Base-by-base conservation (phyloP, 2,797 vertebrate genomes). In the Anguilla megastoma region DNA sequence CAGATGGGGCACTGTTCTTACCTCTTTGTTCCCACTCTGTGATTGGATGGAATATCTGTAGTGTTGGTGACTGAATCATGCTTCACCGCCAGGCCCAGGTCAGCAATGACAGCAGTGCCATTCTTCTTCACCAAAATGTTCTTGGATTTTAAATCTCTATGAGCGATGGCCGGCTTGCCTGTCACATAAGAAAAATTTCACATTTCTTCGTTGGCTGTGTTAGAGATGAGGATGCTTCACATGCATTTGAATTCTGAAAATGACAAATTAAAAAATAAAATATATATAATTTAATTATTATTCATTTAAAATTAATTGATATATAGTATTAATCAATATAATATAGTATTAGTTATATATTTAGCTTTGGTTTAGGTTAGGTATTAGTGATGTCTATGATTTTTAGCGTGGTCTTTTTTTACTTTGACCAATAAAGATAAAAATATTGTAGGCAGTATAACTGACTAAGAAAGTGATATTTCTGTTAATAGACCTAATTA, bases 151-250 rank as follows among this genome's bases (percentile, higher is more conserved):
- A 99, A 95, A 48, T 99, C 98, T 91, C 98, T 96, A 94, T 99
- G 98, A 14, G 98, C 97, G 3, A 99, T 99, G 0, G 98, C 98
- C 1, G 98, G 98, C 93, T 99, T 99, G 88, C 98, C 98, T 99
- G 91, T 0, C 85, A 91, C 5, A 41, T 87, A 90, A n/a, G 88
- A 89, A n/a, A 89, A n/a, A 63, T 86, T 89, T 56, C 36, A 24
- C 36, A 91, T 16, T 24, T 18, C 27, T 33, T 33, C 2, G 10
- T 33, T 30, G 69, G 2, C 69, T 33, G n/a, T 33, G 27, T 71
- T 71, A 71, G n/a, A 71, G 27, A 71, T 27, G 69, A 71, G n/a
- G n/a, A 33, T 30, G 69, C 10, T 30, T 27, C n/a, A 9, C 24
- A 69, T 69, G 21, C n/a, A n/a, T 66, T 14, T 58, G 56, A 60